Conservation (phyloP, 2,113 vertebrate species). For the Murina feae region DNA sequence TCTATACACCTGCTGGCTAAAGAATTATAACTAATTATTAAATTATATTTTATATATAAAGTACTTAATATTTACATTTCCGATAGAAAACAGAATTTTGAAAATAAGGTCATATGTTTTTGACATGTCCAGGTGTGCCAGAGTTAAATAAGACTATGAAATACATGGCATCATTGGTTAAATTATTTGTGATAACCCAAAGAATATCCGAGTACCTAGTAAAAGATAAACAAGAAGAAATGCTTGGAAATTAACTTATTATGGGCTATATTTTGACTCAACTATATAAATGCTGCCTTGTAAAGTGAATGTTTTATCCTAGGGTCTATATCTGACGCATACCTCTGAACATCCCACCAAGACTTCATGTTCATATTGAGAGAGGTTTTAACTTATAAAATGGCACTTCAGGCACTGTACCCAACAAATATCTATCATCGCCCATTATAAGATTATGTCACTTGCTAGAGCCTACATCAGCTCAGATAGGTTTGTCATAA, state of each 20-base stretch:
- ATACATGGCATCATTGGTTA: background rate
- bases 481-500: background rate
- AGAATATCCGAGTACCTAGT: background rate
- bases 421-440: slow-evolving; percentile 27
- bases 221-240: slow-evolving; percentile 39
- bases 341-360: background rate
- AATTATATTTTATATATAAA: background rate
- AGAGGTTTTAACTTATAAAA: slow-evolving; percentile 19
- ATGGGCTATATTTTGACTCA: slow-evolving; percentile 4
- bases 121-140: background rate
- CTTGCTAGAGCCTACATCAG: background rate
- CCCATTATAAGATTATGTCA: background rate
- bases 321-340: background rate
- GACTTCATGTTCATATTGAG: background rate
- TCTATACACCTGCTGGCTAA: background rate
- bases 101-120: background rate
- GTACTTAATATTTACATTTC: background rate
- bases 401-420: background rate
- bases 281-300: background rate
- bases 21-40: background rate
- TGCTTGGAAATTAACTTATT: slow-evolving; percentile 3
- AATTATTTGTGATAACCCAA: slow-evolving; percentile 6
- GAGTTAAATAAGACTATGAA: background rate
- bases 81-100: background rate
- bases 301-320: background rate